phyloP scores from a whole-genome alignment of 2,113 vertebrate species.

The Cephalopterus ornatus region DNA sequence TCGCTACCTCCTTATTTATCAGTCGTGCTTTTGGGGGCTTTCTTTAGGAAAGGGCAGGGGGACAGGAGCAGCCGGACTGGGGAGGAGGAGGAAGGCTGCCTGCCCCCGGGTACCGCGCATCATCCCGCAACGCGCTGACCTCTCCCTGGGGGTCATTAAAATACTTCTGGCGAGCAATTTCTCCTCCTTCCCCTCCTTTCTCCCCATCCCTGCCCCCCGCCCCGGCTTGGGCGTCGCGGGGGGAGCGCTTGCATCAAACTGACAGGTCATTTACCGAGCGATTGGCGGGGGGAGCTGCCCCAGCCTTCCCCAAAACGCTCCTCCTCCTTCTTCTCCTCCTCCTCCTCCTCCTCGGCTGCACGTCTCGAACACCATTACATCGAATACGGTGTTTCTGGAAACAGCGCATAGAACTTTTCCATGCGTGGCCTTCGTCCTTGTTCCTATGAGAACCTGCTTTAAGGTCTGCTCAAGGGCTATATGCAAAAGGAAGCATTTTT shows the following conservation, averaged over 20 bases:
- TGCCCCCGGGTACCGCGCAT: not conserved
- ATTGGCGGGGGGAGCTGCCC: not conserved
- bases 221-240: not conserved
- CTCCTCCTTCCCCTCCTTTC: not conserved
- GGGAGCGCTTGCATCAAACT: not conserved
- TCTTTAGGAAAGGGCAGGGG: not conserved
- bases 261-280: not conserved
- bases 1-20: not conserved
- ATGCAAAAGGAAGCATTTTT: not conserved
- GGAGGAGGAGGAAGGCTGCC: not conserved
- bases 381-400: not conserved
- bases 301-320: not conserved
- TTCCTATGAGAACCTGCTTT: not conserved
- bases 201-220: not conserved
- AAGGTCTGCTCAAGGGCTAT: not conserved
- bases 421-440: rapidly evolving
- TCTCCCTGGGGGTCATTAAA: not conserved
- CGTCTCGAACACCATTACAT: rapidly evolving
- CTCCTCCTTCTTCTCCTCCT: not conserved
- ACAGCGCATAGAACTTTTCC: not conserved
- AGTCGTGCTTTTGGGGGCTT: not conserved
- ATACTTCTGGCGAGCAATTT: not conserved
- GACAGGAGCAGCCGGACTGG: not conserved
- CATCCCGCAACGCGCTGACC: not conserved
- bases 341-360: too few species aligned